Conservation (phyloP, 1,140 invertebrate species). For the Drosophila grimshawi region DNA sequence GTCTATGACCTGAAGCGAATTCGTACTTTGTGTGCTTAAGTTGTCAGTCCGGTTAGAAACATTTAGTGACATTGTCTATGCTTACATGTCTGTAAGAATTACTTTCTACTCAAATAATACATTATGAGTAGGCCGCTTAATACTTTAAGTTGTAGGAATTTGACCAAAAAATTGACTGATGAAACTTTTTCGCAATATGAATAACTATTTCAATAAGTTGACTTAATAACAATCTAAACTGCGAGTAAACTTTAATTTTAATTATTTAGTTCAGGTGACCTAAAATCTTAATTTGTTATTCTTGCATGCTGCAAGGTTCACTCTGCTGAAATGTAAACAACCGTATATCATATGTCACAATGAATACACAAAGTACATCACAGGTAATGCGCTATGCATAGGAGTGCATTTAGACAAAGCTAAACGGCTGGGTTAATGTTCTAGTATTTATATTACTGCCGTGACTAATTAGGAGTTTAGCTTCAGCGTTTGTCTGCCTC, state of each 20-base stretch:
- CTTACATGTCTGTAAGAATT: background rate
- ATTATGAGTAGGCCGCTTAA: no score
- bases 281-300: background rate
- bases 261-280: background rate
- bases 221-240: no score
- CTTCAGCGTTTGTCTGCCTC: constrained; percentile 7
- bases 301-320: background rate
- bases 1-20: background rate
- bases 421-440: background rate
- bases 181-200: no score
- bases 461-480: constrained; percentile 18
- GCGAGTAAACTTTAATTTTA: background rate
- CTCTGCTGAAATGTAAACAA: background rate
- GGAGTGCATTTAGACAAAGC: background rate
- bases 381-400: background rate
- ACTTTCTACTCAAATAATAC: no score
- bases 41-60: background rate
- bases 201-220: no score
- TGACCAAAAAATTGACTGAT: no score
- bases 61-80: background rate
- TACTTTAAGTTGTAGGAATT: no score
- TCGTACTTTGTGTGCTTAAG: constrained; percentile 40
- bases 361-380: background rate
- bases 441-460: constrained; percentile 7
- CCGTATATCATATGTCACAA: background rate